These are phyloP conservation scores for Trichonephila clavipes DNA, from an alignment of 1,140 invertebrate genomes.

Conservation along the genomic window DNA sequence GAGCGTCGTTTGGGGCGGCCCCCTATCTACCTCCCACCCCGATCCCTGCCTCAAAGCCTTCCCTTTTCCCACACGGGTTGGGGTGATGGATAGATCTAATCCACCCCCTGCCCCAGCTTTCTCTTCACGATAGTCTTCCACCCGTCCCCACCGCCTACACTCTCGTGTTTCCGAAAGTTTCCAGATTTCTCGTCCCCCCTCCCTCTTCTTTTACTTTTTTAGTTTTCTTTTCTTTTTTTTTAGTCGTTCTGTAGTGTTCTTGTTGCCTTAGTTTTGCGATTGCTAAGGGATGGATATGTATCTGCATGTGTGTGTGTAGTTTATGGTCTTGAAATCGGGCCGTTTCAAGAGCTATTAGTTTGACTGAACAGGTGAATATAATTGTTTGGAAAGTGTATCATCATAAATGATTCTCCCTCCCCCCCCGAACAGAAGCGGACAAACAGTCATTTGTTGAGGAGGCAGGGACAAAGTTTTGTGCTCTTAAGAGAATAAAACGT, in stretches of 20 bases:
- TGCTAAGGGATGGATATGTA: constrained; percentile 39
- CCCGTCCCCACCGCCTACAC: constrained; percentile 30
- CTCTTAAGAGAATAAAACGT: no score
- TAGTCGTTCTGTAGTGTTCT: constrained; percentile 30
- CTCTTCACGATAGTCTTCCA: constrained; percentile 51
- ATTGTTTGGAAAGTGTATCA: constrained; percentile 39
- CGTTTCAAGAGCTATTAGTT: constrained; percentile 54
- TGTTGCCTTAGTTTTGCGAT: constrained; percentile 49
- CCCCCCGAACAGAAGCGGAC: background rate
- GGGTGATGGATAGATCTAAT: constrained; percentile 77
- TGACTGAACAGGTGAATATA: constrained; percentile 51
- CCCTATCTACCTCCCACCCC: constrained; percentile 19
- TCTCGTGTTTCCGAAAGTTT: constrained; percentile 73
- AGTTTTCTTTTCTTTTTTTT: constrained; percentile 51
- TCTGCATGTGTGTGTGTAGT: constrained; percentile 46
- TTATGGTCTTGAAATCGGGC: constrained; percentile 68
- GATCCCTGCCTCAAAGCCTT: constrained; percentile 68
- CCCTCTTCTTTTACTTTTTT: background rate
- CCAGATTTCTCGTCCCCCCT: constrained; percentile 61
- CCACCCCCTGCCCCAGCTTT: constrained; percentile 39
- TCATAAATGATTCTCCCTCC: background rate
- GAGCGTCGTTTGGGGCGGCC: constrained; percentile 61
- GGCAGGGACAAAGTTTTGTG: background rate
- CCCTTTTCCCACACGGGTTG: constrained; percentile 73
- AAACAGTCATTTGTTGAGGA: background rate